Evolutionary conservation across 2,113 vertebrate genomes (phyloP), one percentile per base, ranked within the genome.

Genomic region (Corythoichthys intestinalis): DNA sequence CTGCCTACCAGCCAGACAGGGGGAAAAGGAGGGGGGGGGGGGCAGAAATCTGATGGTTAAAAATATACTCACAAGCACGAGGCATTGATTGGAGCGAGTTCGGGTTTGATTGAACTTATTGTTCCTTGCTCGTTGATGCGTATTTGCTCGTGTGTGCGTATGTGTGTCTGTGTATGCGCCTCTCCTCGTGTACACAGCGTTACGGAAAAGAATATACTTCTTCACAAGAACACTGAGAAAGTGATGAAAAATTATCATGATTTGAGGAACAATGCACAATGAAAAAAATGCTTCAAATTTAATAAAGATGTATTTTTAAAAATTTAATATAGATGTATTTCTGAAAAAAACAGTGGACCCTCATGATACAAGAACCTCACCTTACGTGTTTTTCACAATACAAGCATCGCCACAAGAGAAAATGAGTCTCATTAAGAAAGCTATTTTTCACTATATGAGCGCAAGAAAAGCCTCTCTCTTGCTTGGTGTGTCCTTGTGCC

Each of bases 1-100:
- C 97, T 2, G 97, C 97, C 97, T 98, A 78, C 53, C 2, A 74
- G 48, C 71, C 62, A 37, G 73, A 53, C 12, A 37, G 12, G 6
- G 13, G 9, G 10, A 37, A 61, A 39, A 44, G n/a, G 57, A n/a
- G 49, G 56, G 57, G 65, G 15, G n/a, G 39, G 69, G 3, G 73
- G 73, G 53, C 68, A 44, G 62, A 63, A 62, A 68, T 67, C 60
- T 10, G 13, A 0, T 5, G 61, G 82, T 79, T 62, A 69, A 76
- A 79, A 83, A 82, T 83, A 78, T 48, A 72, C 76, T 44, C 13
- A 62, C 34, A 71, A 72, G 72, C 75, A 60, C 72, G 59, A 79
- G 74, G 28, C 69, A 78, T 74, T 81, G 79, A 86, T 84, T 80
- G 78, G 63, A 75, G 66, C 20, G 56, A 82, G 62, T 69, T 28